Evolutionary conservation across 1,140 invertebrate genomes (phyloP).

Genomic region (Chelonus insularis): DNA sequence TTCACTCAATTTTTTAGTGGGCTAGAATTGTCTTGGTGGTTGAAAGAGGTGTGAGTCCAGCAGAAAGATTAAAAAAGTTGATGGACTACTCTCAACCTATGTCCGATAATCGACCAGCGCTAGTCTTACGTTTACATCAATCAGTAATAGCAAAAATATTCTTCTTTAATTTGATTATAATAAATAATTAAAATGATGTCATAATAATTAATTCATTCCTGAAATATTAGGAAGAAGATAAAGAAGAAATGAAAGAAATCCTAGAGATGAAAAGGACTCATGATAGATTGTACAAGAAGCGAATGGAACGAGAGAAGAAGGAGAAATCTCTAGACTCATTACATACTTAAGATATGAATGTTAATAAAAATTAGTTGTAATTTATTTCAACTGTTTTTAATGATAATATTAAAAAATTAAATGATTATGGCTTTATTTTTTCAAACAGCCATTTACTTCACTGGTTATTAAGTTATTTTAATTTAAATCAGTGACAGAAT

Average conservation of each 20-base stretch:
- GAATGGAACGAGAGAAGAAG: slow-evolving; percentile 52
- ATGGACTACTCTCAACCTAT: slow-evolving; percentile 94
- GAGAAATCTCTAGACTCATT: slow-evolving; percentile 22
- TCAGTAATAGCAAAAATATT: slow-evolving; percentile 69
- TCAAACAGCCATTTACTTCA: no score
- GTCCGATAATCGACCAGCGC: slow-evolving; percentile 84
- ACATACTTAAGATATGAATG: background rate
- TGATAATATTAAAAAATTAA: no score
- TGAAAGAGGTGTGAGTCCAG: slow-evolving; percentile 89
- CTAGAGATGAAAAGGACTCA: slow-evolving; percentile 87
- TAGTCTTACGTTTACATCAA: slow-evolving; percentile 84
- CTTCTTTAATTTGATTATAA: background rate
- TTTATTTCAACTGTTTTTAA: no score
- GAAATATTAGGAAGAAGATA: slow-evolving; percentile 92
- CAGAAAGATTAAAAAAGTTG: slow-evolving; percentile 81
- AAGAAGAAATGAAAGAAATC: slow-evolving; percentile 92
- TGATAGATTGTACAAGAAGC: slow-evolving; percentile 72
- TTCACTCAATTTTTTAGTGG: slow-evolving; percentile 69
- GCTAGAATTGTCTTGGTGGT: slow-evolving; percentile 95
- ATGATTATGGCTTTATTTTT: no score
- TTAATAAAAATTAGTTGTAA: no score
- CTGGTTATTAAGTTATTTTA: no score
- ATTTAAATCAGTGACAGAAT: no score
- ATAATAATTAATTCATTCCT: no score
- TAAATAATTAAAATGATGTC: slow-evolving; percentile 44